Evolutionary conservation across 2,113 vertebrate genomes (phyloP), one percentile per base, ranked within the genome.

Genomic region (Isichthys henryi): DNA sequence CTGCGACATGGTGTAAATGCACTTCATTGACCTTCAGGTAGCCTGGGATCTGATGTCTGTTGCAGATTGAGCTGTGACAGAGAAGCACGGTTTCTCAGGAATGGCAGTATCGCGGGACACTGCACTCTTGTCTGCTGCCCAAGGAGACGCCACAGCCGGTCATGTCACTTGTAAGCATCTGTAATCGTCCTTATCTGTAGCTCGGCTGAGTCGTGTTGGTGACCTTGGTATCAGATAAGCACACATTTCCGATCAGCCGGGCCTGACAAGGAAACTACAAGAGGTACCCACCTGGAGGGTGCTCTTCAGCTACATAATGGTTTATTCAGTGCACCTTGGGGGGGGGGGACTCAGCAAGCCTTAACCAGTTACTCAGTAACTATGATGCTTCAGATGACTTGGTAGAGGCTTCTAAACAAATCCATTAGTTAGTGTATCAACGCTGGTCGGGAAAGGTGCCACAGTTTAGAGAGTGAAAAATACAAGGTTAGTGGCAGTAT

Each of bases 281-380:
- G 82, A 5, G 82, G 15, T 80, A 19, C 35, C 74, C 0, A 15
- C 74, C 74, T 27, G 35, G 35, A 21, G 35, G 31, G 35, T 80
- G 74, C 31, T 19, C 35, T 43, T 17, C 74, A 80, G 74, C 35
- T 43, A 80, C 62, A 31, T 70, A 70, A 70, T 70, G 27, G 62
- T 70, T 70, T 31, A 70, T 70, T 70, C 10, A 13, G 62, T 11
- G 23, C 62, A 48, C 31, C 10, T 17, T 15, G 27, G 35, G 45
- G 21, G 43, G 82, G 23, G 46, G 83, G 45, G 8, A 15, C 0
- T n/a, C 83, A n/a, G 10, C 23, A 50, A 86, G 83, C 45, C 45
- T 86, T 85, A n/a, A 86, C 45, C 2, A 7, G 82, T 85, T 85
- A 85, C 23, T 85, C 82, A 85, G 82, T 85, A 85, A 85, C 82